phyloP scores from a whole-genome alignment of 2,888 invertebrate genomes.

The Euzetes globulus region DNA sequence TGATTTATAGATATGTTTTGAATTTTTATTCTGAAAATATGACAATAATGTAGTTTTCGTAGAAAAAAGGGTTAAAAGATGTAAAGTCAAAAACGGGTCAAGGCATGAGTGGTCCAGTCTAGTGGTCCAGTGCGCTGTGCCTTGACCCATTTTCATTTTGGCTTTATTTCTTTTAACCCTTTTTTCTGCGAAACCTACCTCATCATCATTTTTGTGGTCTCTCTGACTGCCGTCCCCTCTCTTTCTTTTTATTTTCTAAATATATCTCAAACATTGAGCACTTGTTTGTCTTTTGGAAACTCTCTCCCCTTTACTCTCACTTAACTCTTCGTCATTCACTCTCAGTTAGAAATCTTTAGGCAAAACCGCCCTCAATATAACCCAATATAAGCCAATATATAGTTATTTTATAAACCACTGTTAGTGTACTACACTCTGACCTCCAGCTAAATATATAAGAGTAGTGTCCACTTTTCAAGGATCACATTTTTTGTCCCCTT shows the following conservation, averaged over 20 bases:
- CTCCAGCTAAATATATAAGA: slow-evolving; percentile 15
- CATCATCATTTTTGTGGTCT: slow-evolving; percentile 27
- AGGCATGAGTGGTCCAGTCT: not conserved
- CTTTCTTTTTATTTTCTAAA: not conserved
- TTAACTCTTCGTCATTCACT: slow-evolving; percentile 15
- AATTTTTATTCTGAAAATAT: not conserved
- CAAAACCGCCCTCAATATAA: slow-evolving; percentile 18
- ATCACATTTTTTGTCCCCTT: not conserved
- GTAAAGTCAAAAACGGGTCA: not conserved
- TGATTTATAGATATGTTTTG: not conserved
- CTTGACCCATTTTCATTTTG: slow-evolving; percentile 20
- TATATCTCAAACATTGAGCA: not conserved
- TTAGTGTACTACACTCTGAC: not conserved
- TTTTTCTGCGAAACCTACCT: slow-evolving; percentile 21
- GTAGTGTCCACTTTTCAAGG: slow-evolving; percentile 25
- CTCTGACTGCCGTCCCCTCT: not conserved
- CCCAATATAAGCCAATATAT: not conserved
- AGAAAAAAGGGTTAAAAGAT: not conserved
- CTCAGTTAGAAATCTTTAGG: not conserved
- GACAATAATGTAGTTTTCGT: not conserved
- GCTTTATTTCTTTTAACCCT: slow-evolving; percentile 22
- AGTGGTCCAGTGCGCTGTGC: not conserved
- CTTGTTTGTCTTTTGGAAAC: no score
- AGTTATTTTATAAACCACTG: slow-evolving; percentile 4
- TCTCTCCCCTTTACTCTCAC: slow-evolving; percentile 11